Percentiles rank a stretch among this genome's conserved stretches.
These are phyloP conservation scores for Pavo muticus DNA, from an alignment of 2,113 vertebrate species.

Conservation along the genomic window DNA sequence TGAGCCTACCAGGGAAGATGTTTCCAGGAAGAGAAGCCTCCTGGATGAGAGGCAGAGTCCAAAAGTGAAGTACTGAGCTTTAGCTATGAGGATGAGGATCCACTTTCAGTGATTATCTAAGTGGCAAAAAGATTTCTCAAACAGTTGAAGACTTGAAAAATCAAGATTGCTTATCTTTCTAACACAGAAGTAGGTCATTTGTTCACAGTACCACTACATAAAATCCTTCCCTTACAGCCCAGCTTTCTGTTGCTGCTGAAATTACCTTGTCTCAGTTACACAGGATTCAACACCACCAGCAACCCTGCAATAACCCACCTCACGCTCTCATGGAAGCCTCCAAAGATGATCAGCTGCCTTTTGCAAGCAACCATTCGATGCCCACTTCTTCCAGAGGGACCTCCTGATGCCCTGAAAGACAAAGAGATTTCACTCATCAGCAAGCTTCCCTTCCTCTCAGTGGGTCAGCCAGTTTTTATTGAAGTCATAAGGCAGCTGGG, in stretches of 20 bases:
- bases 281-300: not conserved
- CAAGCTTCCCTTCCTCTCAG: not conserved
- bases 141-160: not conserved
- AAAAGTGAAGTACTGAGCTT: not conserved
- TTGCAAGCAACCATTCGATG: conserved; percentile 93
- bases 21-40: not conserved
- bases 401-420: conserved; percentile 84
- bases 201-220: not conserved
- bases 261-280: not conserved
- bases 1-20: not conserved
- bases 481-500: not conserved
- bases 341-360: conserved; percentile 91
- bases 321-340: conserved; percentile 93
- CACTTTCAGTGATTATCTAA: not conserved
- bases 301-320: conserved; percentile 75
- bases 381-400: conserved; percentile 92
- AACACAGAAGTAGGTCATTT: not conserved
- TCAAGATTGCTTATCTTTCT: not conserved
- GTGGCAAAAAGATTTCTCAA: not conserved
- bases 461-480: rapidly evolving
- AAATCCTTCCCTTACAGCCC: not conserved
- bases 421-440: not conserved
- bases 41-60: not conserved
- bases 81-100: not conserved
- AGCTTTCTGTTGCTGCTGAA: not conserved